A percentile compares a stretch with the other conserved stretches of the same genome.
Conservation (phyloP, 1,140 invertebrate species). For the Catajapyx aquilonaris region DNA sequence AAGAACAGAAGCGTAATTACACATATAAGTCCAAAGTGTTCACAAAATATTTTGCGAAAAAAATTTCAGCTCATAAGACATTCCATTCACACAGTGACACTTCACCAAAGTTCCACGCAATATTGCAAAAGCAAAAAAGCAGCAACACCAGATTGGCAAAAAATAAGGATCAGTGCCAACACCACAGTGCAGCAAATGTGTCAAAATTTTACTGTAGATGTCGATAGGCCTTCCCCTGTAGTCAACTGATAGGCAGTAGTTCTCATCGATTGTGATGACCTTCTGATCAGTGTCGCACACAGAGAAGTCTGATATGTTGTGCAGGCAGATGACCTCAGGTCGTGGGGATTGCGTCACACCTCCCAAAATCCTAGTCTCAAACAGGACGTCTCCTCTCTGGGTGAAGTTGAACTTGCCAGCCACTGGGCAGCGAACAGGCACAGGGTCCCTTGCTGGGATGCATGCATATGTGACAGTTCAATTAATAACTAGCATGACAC, state of each 20-base stretch:
- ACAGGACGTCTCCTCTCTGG: slow-evolving; percentile 66
- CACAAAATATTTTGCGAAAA: too few species aligned
- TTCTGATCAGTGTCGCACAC: slow-evolving; percentile 86
- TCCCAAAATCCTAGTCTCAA: slow-evolving; percentile 78
- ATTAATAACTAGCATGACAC: too few species aligned
- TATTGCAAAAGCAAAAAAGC: too few species aligned
- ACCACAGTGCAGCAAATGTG: too few species aligned
- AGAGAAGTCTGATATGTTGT: slow-evolving; percentile 85
- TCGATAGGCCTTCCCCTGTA: slow-evolving; percentile 78
- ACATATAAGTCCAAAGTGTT: too few species aligned
- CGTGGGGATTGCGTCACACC: slow-evolving; percentile 83
- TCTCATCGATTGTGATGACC: slow-evolving; percentile 79
- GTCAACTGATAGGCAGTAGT: slow-evolving; percentile 89
- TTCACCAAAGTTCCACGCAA: too few species aligned
- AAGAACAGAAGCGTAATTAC: too few species aligned
- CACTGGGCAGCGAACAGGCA: slow-evolving; percentile 80
- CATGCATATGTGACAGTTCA: too few species aligned
- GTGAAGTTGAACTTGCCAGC: slow-evolving; percentile 89
- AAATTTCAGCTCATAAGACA: too few species aligned
- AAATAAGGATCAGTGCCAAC: too few species aligned
- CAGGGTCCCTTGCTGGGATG: slow-evolving; percentile 67
- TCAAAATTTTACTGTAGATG: slow-evolving; percentile 50
- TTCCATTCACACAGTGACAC: too few species aligned
- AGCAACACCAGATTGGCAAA: too few species aligned
- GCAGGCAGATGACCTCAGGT: slow-evolving; percentile 78